Percentiles rank a stretch among this genome's conserved stretches.
phyloP scores from a whole-genome alignment of 2,797 vertebrate species.

The Brachyalestes nurse region DNA sequence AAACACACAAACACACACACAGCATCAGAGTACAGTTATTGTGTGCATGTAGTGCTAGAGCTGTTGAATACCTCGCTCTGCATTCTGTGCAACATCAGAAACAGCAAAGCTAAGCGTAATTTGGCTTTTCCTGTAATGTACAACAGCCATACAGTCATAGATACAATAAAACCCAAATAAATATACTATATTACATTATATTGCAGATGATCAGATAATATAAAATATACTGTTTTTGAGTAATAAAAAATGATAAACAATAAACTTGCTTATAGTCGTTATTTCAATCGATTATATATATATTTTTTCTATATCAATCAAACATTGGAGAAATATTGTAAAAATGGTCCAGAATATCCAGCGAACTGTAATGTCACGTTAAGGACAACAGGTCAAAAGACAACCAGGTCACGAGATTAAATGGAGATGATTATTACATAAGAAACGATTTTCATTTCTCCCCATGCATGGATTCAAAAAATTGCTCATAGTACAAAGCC shows the following conservation, averaged over 20 bases:
- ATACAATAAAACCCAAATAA: too few relatives aligned
- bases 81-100: too few relatives aligned
- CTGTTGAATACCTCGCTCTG: too few relatives aligned
- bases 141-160: background rate
- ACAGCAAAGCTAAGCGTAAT: background rate
- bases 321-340: background rate
- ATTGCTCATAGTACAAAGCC: background rate
- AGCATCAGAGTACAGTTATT: conserved; percentile 27
- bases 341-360: background rate
- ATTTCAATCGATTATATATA: too few relatives aligned
- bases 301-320: background rate
- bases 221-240: too few relatives aligned
- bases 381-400: background rate
- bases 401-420: conserved; percentile 6
- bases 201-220: too few relatives aligned
- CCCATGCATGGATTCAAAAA: conserved; percentile 13
- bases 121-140: background rate
- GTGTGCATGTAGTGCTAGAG: background rate
- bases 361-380: background rate
- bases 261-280: background rate
- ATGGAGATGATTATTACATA: background rate
- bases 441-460: conserved; percentile 23
- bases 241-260: background rate
- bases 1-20: conserved; percentile 19
- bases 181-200: too few relatives aligned